Conservation (phyloP, 1,140 invertebrate species). For the Cyclargus thomasi region DNA sequence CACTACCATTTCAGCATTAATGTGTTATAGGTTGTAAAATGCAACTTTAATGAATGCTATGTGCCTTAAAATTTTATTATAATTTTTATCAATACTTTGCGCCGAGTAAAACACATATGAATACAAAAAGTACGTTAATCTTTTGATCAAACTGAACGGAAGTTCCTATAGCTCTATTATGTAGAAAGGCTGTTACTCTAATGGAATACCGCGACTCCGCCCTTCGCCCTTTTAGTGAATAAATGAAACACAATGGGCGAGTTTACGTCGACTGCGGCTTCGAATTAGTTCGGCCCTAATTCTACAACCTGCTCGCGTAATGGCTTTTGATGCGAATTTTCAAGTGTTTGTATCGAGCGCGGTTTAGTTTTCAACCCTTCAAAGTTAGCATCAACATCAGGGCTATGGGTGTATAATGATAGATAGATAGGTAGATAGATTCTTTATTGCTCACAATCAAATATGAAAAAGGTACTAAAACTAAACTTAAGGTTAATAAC, state of each 20-base stretch:
- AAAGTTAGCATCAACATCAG: neutral
- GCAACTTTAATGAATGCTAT: too few relatives aligned
- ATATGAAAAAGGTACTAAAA: too few relatives aligned
- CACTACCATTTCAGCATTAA: too few relatives aligned
- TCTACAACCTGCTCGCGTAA: constrained; percentile 27
- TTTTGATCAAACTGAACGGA: neutral
- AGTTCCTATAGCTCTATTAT: neutral
- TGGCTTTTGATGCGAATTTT: constrained; percentile 23
- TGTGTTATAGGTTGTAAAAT: too few relatives aligned
- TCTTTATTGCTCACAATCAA: too few relatives aligned
- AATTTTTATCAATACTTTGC: too few relatives aligned
- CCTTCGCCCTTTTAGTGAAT: constrained; percentile 39
- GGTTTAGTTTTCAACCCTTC: constrained; percentile 8
- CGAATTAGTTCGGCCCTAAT: constrained; percentile 35
- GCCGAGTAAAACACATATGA: too few relatives aligned
- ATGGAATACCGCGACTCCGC: constrained; percentile 23
- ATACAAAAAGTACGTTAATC: neutral
- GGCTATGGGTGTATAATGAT: neutral
- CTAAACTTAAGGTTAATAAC: too few relatives aligned
- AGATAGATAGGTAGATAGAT: too few relatives aligned
- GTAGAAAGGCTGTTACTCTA: neutral
- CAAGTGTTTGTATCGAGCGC: constrained; percentile 2
- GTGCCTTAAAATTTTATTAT: too few relatives aligned
- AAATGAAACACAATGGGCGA: constrained; percentile 38
- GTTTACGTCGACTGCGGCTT: constrained; percentile 31